Evolutionary conservation across 2,113 vertebrate genomes (phyloP).

Genomic region (Aramus guarauna): DNA sequence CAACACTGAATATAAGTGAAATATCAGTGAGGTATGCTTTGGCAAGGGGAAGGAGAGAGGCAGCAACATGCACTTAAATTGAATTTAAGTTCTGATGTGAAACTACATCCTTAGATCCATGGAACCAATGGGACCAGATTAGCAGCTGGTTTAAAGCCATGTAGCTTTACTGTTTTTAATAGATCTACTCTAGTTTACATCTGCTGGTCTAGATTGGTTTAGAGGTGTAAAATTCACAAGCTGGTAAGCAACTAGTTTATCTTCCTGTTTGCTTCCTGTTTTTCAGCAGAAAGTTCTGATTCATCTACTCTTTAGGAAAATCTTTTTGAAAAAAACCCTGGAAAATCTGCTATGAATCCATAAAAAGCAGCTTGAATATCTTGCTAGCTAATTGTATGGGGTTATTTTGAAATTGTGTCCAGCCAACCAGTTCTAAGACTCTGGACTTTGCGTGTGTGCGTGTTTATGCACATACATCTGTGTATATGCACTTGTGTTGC

Average conservation of each 20-base stretch:
- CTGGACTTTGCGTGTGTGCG: background rate
- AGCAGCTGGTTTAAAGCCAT: background rate
- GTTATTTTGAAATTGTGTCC: background rate
- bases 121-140: background rate
- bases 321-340: background rate
- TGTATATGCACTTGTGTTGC: background rate
- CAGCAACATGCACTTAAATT: background rate
- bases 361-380: background rate
- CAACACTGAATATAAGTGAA: background rate
- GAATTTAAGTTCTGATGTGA: background rate
- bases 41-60: background rate
- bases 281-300: background rate
- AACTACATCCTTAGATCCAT: background rate
- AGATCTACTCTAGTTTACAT: background rate
- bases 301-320: background rate
- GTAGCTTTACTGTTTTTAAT: background rate
- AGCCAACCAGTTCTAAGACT: background rate
- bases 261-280: slow-evolving; percentile 12
- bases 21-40: background rate
- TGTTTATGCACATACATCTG: background rate
- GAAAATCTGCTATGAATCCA: background rate
- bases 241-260: background rate
- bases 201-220: background rate
- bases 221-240: background rate
- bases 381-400: background rate